Evolutionary conservation across 2,888 invertebrate genomes (phyloP).

Genomic region (Hydrotaea cyrtoneurina): DNA sequence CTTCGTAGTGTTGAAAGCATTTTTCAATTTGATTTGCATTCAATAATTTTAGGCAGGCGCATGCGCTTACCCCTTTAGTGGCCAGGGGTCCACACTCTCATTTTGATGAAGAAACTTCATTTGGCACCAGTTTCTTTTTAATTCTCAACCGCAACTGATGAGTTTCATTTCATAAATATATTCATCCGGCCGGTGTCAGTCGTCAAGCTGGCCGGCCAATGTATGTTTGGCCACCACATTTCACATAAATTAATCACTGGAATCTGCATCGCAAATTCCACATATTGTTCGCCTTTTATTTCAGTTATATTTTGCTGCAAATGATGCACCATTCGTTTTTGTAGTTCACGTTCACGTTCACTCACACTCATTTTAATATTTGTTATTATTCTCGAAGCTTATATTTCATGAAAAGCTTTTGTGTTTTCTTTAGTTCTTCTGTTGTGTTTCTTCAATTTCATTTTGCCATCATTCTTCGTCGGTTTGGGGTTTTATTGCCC

Average conservation of each 20-base stretch:
- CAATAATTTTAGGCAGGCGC: no score
- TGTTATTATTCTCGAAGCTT: not conserved
- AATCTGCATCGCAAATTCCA: not conserved
- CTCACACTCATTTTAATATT: not conserved
- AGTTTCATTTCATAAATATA: not conserved
- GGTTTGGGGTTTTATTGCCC: conserved; percentile 27
- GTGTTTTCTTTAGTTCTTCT: conserved; percentile 10
- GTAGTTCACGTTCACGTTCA: not conserved
- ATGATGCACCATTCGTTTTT: not conserved
- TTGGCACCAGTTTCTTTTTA: not conserved
- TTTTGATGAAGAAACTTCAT: not conserved
- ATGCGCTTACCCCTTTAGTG: no score
- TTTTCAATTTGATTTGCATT: no score
- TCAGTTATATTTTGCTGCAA: not conserved
- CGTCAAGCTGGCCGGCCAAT: no score
- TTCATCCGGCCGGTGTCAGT: no score
- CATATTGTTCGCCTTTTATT: not conserved
- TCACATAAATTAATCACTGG: not conserved
- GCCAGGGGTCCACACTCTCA: no score
- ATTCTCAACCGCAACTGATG: not conserved
- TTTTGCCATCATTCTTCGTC: not conserved
- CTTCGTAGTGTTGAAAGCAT: no score
- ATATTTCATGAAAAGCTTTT: not conserved
- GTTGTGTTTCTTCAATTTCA: not conserved
- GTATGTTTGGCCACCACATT: not conserved